Base-by-base conservation (phyloP, 2,888 invertebrate species). In the Lydus trimaculatus region DNA sequence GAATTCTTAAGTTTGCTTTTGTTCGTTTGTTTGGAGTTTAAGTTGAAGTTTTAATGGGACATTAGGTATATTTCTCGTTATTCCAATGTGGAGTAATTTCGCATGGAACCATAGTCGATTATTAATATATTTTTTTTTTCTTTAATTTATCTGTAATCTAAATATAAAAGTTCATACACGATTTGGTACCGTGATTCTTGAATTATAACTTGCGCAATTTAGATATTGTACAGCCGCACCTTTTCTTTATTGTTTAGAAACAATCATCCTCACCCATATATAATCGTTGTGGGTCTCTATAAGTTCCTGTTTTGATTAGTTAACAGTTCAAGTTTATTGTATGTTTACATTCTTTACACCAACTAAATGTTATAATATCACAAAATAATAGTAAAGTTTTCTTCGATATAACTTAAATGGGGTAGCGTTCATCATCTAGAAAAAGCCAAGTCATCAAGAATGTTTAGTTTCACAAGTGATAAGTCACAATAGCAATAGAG, bases 151-250 rank as follows among this genome's bases (percentile, higher is more conserved):
- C 56, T 23, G 15, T 15, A 15, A 25, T 56, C 23, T 56, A 4
- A 13, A 36, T 61, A 31, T 28, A 31, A 15, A 31, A n/a, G n/a
- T 15, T 36, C 7, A 17, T 23, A 25, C 61, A 61, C 61, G 61
- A 61, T 39, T 61, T 61, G 61, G 36, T 36, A 61, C 36, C 13
- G 25, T 33, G 61, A 61, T 36, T 61, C 61, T 61, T 36, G 61
- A 61, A 61, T 15, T 39, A 56, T 48, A 56, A 56, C 13, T 61
- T 61, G 36, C 61, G 61, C 61, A 61, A 61, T 33, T 39, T 17
- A 7, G 2, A 13, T 56, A 20, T 23, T 17, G 36, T 28, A 33
- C 15, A 25, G 61, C 61, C 36, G 61, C 61, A 61, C 61, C 61
- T 61, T 36, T 25, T 61, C 36, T 25, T 61, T 31, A 61, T 61